phyloP scores from a whole-genome alignment of 2,888 invertebrate genomes.

The Gasteruption jaculator region DNA sequence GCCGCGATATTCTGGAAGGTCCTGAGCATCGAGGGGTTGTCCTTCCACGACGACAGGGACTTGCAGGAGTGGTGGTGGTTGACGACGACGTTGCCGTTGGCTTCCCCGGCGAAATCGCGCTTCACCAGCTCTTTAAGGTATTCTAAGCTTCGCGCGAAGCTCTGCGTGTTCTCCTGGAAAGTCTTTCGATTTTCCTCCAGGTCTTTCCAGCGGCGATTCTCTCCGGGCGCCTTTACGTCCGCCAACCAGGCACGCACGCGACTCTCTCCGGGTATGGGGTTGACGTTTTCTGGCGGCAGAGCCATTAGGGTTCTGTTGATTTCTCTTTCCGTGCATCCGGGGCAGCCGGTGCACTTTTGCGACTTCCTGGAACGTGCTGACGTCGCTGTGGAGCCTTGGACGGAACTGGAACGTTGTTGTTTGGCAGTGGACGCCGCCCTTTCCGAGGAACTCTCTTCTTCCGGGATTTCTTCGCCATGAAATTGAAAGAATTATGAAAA shows the following conservation, averaged over 20 bases:
- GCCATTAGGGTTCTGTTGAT: constrained; percentile 22
- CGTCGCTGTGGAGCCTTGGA: constrained; percentile 27
- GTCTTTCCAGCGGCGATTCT: constrained; percentile 36
- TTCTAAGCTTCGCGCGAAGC: constrained; percentile 31
- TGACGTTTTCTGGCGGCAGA: constrained; percentile 26
- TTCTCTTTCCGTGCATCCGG: constrained; percentile 57
- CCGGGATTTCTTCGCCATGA: constrained; percentile 78
- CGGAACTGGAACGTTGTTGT: constrained; percentile 29
- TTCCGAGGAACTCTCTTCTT: constrained; percentile 61
- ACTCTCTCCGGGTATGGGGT: constrained; percentile 40
- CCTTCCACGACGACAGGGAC: constrained; percentile 32
- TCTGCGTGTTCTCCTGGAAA: constrained; percentile 29
- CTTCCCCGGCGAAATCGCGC: constrained; percentile 27
- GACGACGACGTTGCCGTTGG: too few species aligned
- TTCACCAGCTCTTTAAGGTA: constrained; percentile 33
- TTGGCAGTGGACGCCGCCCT: constrained; percentile 29
- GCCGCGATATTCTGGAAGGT: constrained; percentile 38
- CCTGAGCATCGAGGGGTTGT: constrained; percentile 34
- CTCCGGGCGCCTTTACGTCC: constrained; percentile 42
- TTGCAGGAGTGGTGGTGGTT: too few species aligned
- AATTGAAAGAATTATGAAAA: too few species aligned
- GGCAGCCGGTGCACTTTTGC: constrained; percentile 62
- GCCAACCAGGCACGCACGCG: constrained; percentile 47
- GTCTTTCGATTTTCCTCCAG: constrained; percentile 27
- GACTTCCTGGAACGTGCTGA: constrained; percentile 53